Conservation (phyloP, 2,797 vertebrate genomes). For the Falco naumanni region DNA sequence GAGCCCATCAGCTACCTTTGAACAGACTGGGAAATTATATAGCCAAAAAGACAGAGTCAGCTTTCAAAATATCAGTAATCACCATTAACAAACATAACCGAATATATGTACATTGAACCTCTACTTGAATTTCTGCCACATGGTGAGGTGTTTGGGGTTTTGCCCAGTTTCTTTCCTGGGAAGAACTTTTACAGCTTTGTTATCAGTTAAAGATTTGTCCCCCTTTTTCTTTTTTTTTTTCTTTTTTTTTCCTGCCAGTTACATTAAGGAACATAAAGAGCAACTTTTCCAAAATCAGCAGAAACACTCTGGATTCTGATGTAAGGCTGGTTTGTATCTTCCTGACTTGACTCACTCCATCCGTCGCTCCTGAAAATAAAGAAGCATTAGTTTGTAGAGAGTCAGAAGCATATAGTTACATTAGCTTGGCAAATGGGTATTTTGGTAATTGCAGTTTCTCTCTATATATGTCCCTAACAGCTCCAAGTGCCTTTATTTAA, state of each 20-base stretch:
- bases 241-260: background rate
- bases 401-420: background rate
- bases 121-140: background rate
- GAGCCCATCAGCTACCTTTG: background rate
- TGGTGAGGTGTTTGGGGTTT: background rate
- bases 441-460: background rate
- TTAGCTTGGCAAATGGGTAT: background rate
- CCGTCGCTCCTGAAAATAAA: background rate
- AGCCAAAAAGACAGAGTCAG: background rate
- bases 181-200: background rate
- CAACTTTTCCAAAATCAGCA: background rate
- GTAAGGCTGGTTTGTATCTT: background rate
- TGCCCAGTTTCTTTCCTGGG: background rate
- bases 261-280: background rate
- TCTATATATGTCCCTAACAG: background rate
- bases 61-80: background rate
- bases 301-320: background rate
- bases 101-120: background rate
- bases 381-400: background rate
- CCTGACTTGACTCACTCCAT: background rate
- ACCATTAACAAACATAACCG: background rate
- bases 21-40: background rate
- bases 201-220: background rate
- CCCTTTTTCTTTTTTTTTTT: background rate
- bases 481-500: background rate